Evolutionary conservation across 1,140 invertebrate genomes (phyloP).

Genomic region (Pissodes strobi): DNA sequence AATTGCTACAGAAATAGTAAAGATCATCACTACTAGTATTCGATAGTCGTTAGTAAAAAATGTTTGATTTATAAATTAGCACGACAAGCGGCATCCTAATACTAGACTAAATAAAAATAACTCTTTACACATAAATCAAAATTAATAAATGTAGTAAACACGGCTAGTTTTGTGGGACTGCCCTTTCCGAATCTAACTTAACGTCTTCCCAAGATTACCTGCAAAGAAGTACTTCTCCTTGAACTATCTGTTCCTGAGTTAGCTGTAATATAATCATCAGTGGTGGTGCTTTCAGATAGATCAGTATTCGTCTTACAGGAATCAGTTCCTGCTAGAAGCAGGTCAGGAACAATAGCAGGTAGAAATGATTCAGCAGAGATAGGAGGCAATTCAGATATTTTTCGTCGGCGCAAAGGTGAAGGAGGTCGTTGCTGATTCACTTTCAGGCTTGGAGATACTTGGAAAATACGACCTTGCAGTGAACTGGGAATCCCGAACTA

Average conservation of each 20-base stretch:
- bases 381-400: constrained; percentile 13
- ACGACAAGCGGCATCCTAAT: too few relatives aligned
- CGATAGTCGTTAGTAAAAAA: too few relatives aligned
- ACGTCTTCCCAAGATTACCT: too few relatives aligned
- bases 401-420: constrained; percentile 1
- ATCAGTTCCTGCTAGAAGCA: constrained; percentile 65
- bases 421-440: not conserved
- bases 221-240: constrained; percentile 57
- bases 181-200: too few relatives aligned
- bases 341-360: constrained; percentile 52
- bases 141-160: too few relatives aligned
- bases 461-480: not conserved
- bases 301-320: constrained; percentile 76
- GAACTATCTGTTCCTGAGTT: constrained; percentile 70
- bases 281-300: constrained; percentile 81
- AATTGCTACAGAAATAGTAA: too few relatives aligned
- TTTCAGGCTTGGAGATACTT: not conserved
- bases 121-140: too few relatives aligned
- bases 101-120: too few relatives aligned
- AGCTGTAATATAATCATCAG: constrained; percentile 87
- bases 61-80: too few relatives aligned
- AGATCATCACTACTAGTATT: too few relatives aligned
- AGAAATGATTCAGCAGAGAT: not conserved
- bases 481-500: constrained; percentile 10
- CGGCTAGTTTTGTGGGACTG: too few relatives aligned